Base-by-base conservation (phyloP, 2,888 invertebrate genomes). In the Drosophila siamana region DNA sequence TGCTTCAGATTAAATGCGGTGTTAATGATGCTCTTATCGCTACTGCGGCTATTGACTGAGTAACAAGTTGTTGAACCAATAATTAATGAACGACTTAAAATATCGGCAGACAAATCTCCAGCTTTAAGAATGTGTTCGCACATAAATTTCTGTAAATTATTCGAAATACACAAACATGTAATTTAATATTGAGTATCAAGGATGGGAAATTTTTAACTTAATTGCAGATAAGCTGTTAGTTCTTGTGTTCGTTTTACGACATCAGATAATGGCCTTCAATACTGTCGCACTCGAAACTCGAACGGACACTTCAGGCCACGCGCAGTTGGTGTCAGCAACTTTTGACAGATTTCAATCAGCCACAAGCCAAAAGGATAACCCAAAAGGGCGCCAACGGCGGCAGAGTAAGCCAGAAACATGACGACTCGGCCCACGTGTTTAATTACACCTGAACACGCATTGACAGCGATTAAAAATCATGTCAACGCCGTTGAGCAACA, bases 321-420 rank as follows among this genome's bases (percentile, higher is more conserved):
- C 22, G 9, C 24, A 33, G 41, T n/a, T n/a, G 19, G 28, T 43
- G 66, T 56, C 60, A 47, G 75, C 66, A 65, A 50, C 74, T 71
- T 80, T 86, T 86, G 87, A 80, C 79, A 72, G 89, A 86, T 79
- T 85, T 87, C 88, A 85, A 82, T 82, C 85, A 87, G 69, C 48
- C 52, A 41, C 57, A 63, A 63, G 64, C 52, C 51, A 51, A 62
- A 75, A 63, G 67, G 63, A 36, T 28, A 46, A 38, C 46, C 41
- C 26, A 16, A 41, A 41, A 38, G 33, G 13, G 50, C 43, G 24
- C 2, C 62, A 22, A 13, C 16, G 16, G 30, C 36, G 22, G 13
- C 33, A 9, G 26, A 15, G 28, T 30, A n/a, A 47, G n/a, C 19
- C 50, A 16, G 38, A 38, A 48, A 38, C 48, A 41, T 40, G 51